Base-by-base conservation (phyloP, 2,113 vertebrate species). In the Hippotragus niger region DNA sequence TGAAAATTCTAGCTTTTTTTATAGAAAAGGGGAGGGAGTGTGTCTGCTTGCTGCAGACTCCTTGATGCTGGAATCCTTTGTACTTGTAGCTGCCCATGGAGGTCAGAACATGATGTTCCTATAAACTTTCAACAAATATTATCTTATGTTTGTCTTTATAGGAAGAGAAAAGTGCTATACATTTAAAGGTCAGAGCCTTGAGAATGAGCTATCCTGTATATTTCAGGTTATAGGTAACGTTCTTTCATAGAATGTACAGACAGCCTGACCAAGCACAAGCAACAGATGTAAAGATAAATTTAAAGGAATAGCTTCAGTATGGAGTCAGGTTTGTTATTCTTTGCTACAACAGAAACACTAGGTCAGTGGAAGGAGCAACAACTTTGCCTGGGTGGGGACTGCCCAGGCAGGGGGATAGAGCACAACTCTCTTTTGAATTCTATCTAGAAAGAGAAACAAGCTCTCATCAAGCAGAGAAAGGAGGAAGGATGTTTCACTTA, bases 351-450 rank as follows among this genome's bases (percentile, higher is more conserved):
- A 6, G 25, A 16, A 60, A 83, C 8, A n/a, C 40, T n/a, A 84
- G 40, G 7, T 12, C 40, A 27, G n/a, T 9, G 8, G 6, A 50
- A 11, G 33, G 2, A 76, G 31, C 2, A 4, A 4, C 27, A 14
- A 40, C 19, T 31, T 45, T 58, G 0, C n/a, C 74, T 23, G 3
- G 0, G 3, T 45, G 33, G 2, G 25, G 4, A 40, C 4, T 29
- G 6, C 81, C 85, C 47, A 40, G 19, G 3, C 19, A 60, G 19
- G n/a, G 36, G 43, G 14, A 31, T 14, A 84, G 40, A 88, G 23
- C 33, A 43, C 23, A 2, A 12, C 8, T 87, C 40, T 85, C 11
- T 43, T 43, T 27, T 13, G 27, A 71, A 27, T 57, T 82, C 67
- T 50, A 33, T 17, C 27, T 67, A 19, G 60, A 50, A 94, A 86